phyloP scores from a whole-genome alignment of 2,888 invertebrate species.

The Synergus laeviventris region DNA sequence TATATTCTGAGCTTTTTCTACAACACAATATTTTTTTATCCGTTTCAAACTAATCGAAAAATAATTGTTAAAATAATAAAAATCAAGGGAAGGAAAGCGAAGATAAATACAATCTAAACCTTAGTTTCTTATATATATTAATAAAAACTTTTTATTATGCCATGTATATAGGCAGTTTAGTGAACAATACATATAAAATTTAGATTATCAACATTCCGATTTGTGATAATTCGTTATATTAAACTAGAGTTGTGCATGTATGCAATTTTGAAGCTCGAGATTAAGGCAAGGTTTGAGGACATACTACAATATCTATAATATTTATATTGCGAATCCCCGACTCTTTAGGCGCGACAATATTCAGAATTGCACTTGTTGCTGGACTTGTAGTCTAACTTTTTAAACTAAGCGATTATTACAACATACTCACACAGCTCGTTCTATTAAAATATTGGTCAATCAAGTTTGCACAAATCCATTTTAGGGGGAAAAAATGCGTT shows the following conservation, averaged over 20 bases:
- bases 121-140: slow-evolving; percentile 30
- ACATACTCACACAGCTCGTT: background rate
- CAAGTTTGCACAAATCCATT: background rate
- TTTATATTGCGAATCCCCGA: slow-evolving; percentile 6
- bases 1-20: background rate
- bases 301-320: slow-evolving; percentile 3
- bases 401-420: background rate
- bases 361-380: slow-evolving; percentile 33
- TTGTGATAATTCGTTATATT: slow-evolving; percentile 43
- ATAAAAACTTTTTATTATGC: slow-evolving; percentile 38
- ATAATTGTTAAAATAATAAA: background rate
- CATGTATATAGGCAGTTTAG: slow-evolving; percentile 38
- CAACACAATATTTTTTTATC: background rate
- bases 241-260: slow-evolving; percentile 41
- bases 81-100: background rate
- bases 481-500: background rate
- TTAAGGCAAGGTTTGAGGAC: slow-evolving; percentile 29
- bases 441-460: slow-evolving; percentile 9
- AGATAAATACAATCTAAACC: slow-evolving; percentile 1
- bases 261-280: slow-evolving; percentile 21
- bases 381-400: slow-evolving; percentile 9
- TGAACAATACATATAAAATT: slow-evolving; percentile 61
- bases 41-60: too few species aligned
- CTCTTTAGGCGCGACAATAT: background rate
- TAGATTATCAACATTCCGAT: slow-evolving; percentile 61